Percentiles rank a stretch among this genome's conserved stretches.
phyloP scores from a whole-genome alignment of 2,113 vertebrate genomes.

The Rafetus swinhoei region DNA sequence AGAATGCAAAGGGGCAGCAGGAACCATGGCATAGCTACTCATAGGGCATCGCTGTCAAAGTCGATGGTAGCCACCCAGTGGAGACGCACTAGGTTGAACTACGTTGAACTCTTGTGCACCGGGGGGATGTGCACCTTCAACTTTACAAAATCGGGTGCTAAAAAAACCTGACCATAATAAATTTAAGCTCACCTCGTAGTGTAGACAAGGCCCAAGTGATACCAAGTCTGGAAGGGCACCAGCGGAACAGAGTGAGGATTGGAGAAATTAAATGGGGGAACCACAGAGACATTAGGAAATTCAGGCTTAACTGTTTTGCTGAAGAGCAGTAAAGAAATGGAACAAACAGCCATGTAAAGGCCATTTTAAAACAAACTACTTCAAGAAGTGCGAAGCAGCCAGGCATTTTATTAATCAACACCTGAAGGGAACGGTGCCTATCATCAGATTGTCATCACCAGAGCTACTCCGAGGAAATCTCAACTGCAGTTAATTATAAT shows the following conservation, averaged over 20 bases:
- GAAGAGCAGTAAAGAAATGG: constrained; percentile 31
- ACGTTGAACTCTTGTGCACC: too few species aligned
- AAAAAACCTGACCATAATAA: too few species aligned
- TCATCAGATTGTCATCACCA: constrained; percentile 45
- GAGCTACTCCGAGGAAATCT: constrained; percentile 29
- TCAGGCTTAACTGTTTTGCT: constrained; percentile 3
- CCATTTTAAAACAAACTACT: constrained; percentile 7
- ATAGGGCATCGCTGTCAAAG: too few species aligned
- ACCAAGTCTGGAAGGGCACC: neutral
- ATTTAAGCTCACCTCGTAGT: too few species aligned
- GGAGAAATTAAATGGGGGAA: neutral
- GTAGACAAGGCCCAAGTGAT: neutral
- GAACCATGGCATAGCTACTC: too few species aligned
- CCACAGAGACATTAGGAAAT: neutral
- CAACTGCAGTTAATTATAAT: constrained; percentile 26
- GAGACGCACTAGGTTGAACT: too few species aligned
- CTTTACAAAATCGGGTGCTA: too few species aligned
- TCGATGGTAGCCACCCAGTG: too few species aligned
- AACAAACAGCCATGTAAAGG: constrained; percentile 44
- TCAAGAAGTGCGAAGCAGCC: constrained; percentile 14
- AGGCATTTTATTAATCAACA: constrained; percentile 48
- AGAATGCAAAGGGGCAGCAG: too few species aligned
- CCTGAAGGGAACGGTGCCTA: constrained; percentile 38
- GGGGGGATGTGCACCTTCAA: too few species aligned
- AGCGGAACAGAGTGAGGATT: neutral